A percentile compares a stretch with the other conserved stretches of the same genome.
Conservation (phyloP, 2,888 invertebrate genomes). For the Lepas anatifera region DNA sequence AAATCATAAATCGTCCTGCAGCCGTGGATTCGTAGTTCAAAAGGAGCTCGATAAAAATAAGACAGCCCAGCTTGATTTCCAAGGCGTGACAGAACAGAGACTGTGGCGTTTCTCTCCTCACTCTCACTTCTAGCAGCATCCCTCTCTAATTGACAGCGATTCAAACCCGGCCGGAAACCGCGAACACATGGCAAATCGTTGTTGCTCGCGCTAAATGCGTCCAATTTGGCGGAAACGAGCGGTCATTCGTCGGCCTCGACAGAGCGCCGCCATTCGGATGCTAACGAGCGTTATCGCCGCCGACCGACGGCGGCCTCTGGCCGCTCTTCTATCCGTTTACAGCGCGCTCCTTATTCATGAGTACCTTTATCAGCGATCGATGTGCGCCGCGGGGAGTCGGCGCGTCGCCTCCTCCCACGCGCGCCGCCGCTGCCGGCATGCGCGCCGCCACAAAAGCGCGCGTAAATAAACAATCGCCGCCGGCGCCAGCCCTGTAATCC, state of each 20-base stretch:
- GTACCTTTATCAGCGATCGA: neutral
- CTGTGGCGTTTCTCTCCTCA: too few relatives aligned
- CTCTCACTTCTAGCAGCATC: too few relatives aligned
- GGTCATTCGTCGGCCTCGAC: neutral
- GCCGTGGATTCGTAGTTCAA: too few relatives aligned
- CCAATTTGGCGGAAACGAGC: neutral
- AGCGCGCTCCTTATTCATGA: neutral
- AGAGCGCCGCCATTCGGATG: neutral
- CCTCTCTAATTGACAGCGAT: too few relatives aligned
- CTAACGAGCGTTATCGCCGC: neutral
- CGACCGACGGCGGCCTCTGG: neutral
- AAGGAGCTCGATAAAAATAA: too few relatives aligned
- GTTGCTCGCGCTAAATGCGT: neutral
- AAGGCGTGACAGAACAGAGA: too few relatives aligned
- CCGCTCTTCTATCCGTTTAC: neutral
- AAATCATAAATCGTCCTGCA: too few relatives aligned
- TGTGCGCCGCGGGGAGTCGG: neutral
- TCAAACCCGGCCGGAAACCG: neutral
- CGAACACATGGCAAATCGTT: neutral
- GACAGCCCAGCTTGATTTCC: too few relatives aligned
- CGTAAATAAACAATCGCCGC: neutral
- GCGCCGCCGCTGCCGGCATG: neutral
- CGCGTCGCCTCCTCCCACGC: slow-evolving; percentile 2
- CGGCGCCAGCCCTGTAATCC: neutral
- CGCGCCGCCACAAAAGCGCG: neutral